Evolutionary conservation across 2,888 invertebrate species (phyloP), one percentile per base, ranked within the genome.

Genomic region (Troilus luridus): DNA sequence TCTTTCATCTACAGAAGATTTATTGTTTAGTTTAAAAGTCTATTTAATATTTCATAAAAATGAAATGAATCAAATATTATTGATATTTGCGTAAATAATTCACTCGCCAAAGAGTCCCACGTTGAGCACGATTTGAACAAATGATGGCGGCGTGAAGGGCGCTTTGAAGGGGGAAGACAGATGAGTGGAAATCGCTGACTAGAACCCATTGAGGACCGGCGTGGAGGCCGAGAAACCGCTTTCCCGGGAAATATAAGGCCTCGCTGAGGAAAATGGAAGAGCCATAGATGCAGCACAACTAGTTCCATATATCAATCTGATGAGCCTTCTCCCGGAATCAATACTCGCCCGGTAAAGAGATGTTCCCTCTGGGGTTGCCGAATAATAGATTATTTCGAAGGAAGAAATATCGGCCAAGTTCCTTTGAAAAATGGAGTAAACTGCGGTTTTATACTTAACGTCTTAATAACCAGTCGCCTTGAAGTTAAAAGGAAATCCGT

Each of bases 261-360:
- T 58, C 56, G 85, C n/a, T 58, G 85, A n/a, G 56, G 85, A 56
- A 85, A 85, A 85, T 85, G 85, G 56, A 56, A 10, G 85, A 85
- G 85, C 85, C 21, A 85, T 85, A 56, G 85, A 85, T 85, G 85
- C 85, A 85, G 85, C 56, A 85, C 85, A 85, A 85, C 85, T 85
- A 58, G 85, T 85, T 85, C 56, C 56, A 85, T 85, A 85, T n/a
- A 85, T 85, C 85, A 85, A 54, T 54, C 56, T 58, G 21, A 85
- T 85, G 85, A 58, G 17, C 56, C 85, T 56, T 17, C 85, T 58
- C n/a, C 85, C n/a, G 10, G 21, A 85, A 85, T 85, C 85, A 58
- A 85, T 85, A 85, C 85, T 54, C n/a, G 11, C 1, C 54, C 72
- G 72, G 2, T 41, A 41, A 41, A 41, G 41, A 41, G 41, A 77